Evolutionary conservation across 2,797 vertebrate species (phyloP).

Genomic region (Rachycentron canadum): DNA sequence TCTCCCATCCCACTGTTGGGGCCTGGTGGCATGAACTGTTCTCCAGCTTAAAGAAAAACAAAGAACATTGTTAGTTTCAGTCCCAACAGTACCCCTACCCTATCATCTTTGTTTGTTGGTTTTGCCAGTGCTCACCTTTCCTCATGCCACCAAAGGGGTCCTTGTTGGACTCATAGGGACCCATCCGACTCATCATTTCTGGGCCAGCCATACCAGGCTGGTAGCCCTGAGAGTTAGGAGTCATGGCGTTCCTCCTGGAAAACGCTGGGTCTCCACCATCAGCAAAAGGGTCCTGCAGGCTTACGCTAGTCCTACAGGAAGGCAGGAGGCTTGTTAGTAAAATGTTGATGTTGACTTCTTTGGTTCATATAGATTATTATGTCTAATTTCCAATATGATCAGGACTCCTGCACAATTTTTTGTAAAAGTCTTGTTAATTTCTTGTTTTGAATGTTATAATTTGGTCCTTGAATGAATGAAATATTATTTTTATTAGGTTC

Average conservation of each 20-base stretch:
- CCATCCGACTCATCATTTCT: conserved; percentile 95
- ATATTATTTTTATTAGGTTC: too few species aligned
- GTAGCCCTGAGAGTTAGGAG: conserved; percentile 95
- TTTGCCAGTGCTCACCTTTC: conserved; percentile 88
- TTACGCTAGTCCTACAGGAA: conserved; percentile 91
- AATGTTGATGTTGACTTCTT: neutral
- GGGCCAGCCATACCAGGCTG: conserved; percentile 94
- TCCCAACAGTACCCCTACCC: neutral
- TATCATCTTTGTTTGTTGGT: neutral
- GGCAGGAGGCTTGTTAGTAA: neutral
- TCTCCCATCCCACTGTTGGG: conserved; percentile 94
- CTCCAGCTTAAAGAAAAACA: conserved; percentile 83
- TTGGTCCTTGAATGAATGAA: too few species aligned
- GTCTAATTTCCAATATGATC: neutral
- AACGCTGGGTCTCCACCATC: conserved; percentile 96
- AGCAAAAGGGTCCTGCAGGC: conserved; percentile 96
- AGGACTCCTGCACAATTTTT: neutral
- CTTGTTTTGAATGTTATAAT: too few species aligned
- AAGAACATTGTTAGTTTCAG: conserved; percentile 3
- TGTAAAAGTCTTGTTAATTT: too few species aligned
- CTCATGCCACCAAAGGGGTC: conserved; percentile 98
- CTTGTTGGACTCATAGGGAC: conserved; percentile 94
- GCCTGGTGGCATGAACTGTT: conserved; percentile 96
- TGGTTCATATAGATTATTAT: neutral
- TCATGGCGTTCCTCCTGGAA: conserved; percentile 94